Base-by-base conservation (phyloP, 2,888 invertebrate genomes). In the Mythimna lalbum region DNA sequence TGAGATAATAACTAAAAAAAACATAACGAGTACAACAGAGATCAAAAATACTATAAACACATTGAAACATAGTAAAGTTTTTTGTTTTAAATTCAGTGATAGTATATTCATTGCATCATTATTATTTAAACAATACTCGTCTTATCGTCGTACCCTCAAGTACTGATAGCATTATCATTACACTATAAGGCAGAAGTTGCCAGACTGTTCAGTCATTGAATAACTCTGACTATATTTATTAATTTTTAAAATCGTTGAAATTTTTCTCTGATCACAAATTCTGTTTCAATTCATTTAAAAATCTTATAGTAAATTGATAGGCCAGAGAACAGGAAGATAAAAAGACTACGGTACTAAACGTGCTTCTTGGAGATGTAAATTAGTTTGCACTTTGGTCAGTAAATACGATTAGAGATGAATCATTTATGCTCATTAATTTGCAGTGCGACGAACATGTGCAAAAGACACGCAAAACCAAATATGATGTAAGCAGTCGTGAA, bases 401-500 rank as follows among this genome's bases (percentile, higher is more conserved):
- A 56, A 71, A 69, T 57, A 62, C n/a, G 65, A 84, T 81, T 82
- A 82, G 63, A 78, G 75, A 83, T 85, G 80, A 83, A 78, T 86
- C 87, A 86, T 78, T 72, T 66, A 49, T 43, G 39, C 64, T 75
- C 61, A 82, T 82, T 76, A 85, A 63, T 79, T 73, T 72, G 52
- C 50, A 33, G n/a, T 55, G 66, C 61, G 71, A 71, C 68, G 71
- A 69, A 76, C 78, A 84, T 85, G 79, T 82, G 73, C 80, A 80
- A 76, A 70, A 76, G 78, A 73, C 76, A 86, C 78, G 80, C 82
- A 69, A 70, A 73, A 49, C 56, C 19, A 69, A 82, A 81, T 36
- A 73, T 91, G 90, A 92, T 90, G 90, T 90, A 89, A 92, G 86
- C 85, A 88, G 82, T 82, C 56, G 49, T 49, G 74, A 83, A 85